Conservation (phyloP, 2,797 vertebrate species). For the Triplophysa bombifrons region DNA sequence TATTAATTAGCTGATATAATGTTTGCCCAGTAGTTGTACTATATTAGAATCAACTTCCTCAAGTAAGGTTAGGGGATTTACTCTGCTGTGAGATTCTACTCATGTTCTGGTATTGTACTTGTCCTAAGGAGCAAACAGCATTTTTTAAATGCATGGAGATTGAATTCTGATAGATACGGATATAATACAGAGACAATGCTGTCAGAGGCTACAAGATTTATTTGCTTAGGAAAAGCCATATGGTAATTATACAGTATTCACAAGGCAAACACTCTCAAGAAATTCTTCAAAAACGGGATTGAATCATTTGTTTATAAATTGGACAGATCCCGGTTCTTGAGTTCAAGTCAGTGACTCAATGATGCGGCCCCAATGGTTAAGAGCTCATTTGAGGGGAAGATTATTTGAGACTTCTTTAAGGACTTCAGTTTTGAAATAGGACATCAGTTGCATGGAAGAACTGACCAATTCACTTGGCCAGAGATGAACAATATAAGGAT, state of each 20-base stretch:
- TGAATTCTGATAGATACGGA: not conserved
- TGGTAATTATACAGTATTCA: not conserved
- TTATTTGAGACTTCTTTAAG: not conserved
- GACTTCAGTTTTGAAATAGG: not conserved
- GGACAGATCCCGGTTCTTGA: not conserved
- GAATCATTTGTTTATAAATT: not conserved
- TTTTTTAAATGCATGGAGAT: not conserved
- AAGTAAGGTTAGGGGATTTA: no score
- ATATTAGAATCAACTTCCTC: no score
- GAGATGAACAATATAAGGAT: not conserved
- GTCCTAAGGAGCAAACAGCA: not conserved
- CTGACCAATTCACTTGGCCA: no score
- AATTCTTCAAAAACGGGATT: not conserved
- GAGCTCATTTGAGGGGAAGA: conserved; percentile 1
- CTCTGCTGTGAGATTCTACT: no score
- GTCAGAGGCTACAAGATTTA: not conserved
- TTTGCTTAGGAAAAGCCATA: not conserved
- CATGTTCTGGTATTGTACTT: no score
- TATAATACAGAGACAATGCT: not conserved
- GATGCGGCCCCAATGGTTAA: not conserved
- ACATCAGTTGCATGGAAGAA: not conserved
- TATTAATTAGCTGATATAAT: no score
- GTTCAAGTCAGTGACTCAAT: not conserved
- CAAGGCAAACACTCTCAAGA: not conserved
- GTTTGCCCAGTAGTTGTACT: no score